Evolutionary conservation across 2,888 invertebrate genomes (phyloP), one percentile per base, ranked within the genome.

Genomic region (Caenorhabditis drosophilae): DNA sequence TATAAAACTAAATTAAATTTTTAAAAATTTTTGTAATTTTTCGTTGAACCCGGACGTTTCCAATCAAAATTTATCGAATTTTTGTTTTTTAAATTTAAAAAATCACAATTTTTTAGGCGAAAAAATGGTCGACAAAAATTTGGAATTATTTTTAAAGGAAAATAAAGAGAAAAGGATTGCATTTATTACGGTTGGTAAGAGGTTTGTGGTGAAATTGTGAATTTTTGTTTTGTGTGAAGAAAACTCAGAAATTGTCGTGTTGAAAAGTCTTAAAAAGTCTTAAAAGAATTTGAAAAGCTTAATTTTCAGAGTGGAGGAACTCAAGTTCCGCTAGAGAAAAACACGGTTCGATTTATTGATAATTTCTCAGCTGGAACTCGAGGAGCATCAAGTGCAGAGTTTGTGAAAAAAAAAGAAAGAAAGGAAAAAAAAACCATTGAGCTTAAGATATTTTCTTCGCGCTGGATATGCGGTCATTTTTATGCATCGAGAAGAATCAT

Each of bases 311-410:
- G 94, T 62, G 97, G 97, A 36, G 97, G 97, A 53, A 98, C 97
- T 4, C 93, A 92, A 35, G 92, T 96, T 4, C 97, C 97, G 0
- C 85, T 98, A 55, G 98, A 98, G 84, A 92, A 93, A 84, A 92
- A 94, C 84, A 95, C 96, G 0, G 98, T 98, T 1, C 89, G 98
- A 49, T 98, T 92, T 85, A 93, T 98, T 54, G 98, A 98, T 85
- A 98, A 98, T 87, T 98, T 98, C 86, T 97, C 96, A 85, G 92
- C 93, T 18, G 98, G 98, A 44, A 93, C 91, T 0, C 88, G 97
- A 71, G 98, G 98, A 22, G 90, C 97, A 0, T 89, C 92, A 0
- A 96, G 96, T 0, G 90, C 96, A 0, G 98, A 98, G 88, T 87
- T 31, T 12, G 12, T 20, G 23, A 4, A 25, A 20, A 12, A 11